Evolutionary conservation across 2,888 invertebrate genomes (phyloP).

Genomic region (Morpho deidamia): DNA sequence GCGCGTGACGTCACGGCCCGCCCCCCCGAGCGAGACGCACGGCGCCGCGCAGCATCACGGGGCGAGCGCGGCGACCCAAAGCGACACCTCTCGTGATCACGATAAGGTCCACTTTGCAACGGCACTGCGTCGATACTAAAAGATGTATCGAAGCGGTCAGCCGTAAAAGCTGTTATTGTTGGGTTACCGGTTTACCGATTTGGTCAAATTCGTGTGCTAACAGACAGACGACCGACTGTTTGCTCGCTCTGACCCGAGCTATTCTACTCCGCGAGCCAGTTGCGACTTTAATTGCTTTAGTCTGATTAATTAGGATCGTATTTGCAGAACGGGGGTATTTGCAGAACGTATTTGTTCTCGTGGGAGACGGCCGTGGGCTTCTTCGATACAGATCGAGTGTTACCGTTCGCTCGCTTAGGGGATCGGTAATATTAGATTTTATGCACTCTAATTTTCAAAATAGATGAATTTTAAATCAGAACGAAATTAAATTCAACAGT

Average conservation of each 20-base stretch:
- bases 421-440: background rate
- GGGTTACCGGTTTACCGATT: conserved; percentile 77
- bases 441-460: too few relatives aligned
- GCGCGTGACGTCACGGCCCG: conserved; percentile 59
- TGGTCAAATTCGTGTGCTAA: conserved; percentile 75
- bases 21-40: conserved; percentile 61
- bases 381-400: background rate
- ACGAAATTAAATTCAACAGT: too few relatives aligned
- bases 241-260: conserved; percentile 37
- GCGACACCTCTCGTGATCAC: too few relatives aligned
- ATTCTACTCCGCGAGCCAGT: conserved; percentile 20
- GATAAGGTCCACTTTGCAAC: too few relatives aligned
- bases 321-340: background rate
- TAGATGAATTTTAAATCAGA: too few relatives aligned
- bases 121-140: conserved; percentile 11
- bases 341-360: background rate
- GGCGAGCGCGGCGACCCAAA: too few relatives aligned
- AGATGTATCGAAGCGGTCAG: conserved; percentile 49
- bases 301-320: conserved; percentile 54
- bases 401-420: too few relatives aligned
- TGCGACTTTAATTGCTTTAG: conserved; percentile 47
- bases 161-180: conserved; percentile 77
- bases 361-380: background rate
- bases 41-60: too few relatives aligned
- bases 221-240: conserved; percentile 62